Base-by-base conservation (phyloP, 2,797 vertebrate species). In the Sebastiscus tertius region DNA sequence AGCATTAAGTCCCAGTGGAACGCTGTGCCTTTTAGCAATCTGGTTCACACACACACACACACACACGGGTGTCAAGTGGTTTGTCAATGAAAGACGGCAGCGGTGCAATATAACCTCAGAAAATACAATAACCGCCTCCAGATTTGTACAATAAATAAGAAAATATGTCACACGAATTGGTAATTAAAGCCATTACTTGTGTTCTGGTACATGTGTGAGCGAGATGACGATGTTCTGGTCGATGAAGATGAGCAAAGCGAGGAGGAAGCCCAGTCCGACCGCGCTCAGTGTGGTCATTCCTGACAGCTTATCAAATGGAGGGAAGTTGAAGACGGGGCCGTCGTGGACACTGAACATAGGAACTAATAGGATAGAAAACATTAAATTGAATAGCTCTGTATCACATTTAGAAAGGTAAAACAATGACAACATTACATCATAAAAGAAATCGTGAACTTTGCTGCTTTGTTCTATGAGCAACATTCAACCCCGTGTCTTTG, bases 1-100 rank as follows among this genome's bases (percentile, higher is more conserved):
- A 99, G 97, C 90, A 99, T 95, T 58, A 99, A 96, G 89, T 99
- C 98, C 98, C 98, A 99, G 95, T 99, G 98, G 92, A 99, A 99
- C 2, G 97, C 95, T 0, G 98, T 99, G 81, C 98, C 98, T 92
- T 99, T 99, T 78, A 97, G 95, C 91, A 99, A 88, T 94, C 98
- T 99, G 82, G 74, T 49, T 26, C 70, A 83, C 77, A 85, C 36
- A 80, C 29, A 36, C 6, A 39, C 34, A 26, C 26, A 26, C 36
- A 42, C 36, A 39, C 36, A 39, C 39, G 2, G 33, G 60, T 14
- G 70, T 80, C 20, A 83, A 67, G 16, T 49, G 20, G n/a, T 82
- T 74, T 81, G 42, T 71, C 33, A 36, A 1, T 68, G 22, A 72
- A 29, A 26, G 3, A 20, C 63, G 8, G 60, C 39, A 52, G 42